Evolutionary conservation across 2,888 invertebrate species (phyloP).

Genomic region (Girardia tigrina): DNA sequence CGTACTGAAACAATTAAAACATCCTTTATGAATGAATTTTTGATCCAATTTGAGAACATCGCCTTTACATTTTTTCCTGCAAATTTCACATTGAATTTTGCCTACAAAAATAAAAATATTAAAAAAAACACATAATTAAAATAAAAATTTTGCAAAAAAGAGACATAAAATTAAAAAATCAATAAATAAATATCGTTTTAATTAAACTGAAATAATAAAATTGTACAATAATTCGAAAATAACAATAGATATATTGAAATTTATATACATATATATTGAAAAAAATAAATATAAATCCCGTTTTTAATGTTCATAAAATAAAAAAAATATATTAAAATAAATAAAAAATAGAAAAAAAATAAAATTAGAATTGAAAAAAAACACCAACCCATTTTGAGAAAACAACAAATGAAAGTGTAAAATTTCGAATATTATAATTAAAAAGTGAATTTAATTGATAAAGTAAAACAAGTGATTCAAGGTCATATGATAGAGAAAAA

Average conservation of each 20-base stretch:
- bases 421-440: neutral
- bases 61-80: slow-evolving; percentile 91
- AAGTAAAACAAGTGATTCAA: slow-evolving; percentile 1
- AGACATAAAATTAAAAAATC: too few relatives aligned
- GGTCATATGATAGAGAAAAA: neutral
- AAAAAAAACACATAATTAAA: too few relatives aligned
- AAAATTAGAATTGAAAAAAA: neutral
- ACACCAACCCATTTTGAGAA: neutral
- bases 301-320: too few relatives aligned
- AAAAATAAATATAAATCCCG: too few relatives aligned
- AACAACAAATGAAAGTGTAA: neutral
- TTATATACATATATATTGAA: too few relatives aligned
- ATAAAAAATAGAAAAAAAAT: neutral
- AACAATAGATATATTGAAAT: too few relatives aligned
- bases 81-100: slow-evolving; percentile 79
- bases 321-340: neutral
- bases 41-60: slow-evolving; percentile 87
- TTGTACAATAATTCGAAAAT: neutral
- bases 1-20: slow-evolving; percentile 71
- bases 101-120: slow-evolving; percentile 17
- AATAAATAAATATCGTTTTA: too few relatives aligned
- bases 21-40: slow-evolving; percentile 89
- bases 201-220: too few relatives aligned
- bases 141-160: too few relatives aligned
- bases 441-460: neutral